A percentile compares a stretch with the other conserved stretches of the same genome.
Evolutionary conservation across 92 coral and sea anemone species (phyloP).

Genomic region (Anthopleura xanthogrammica): DNA sequence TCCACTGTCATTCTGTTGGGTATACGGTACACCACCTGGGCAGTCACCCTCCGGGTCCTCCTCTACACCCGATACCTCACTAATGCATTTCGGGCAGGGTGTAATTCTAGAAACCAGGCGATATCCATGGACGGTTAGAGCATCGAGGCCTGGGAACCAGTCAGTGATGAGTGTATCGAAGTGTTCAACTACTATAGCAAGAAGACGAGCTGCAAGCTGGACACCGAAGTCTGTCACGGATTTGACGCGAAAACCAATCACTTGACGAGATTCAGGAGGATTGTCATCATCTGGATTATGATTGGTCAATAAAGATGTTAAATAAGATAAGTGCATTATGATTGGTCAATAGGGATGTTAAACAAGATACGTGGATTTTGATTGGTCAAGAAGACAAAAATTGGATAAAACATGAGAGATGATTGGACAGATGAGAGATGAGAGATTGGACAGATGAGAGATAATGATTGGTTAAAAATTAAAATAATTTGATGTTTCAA

Average conservation of each 20-base stretch:
- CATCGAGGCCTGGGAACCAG: constrained; percentile 99
- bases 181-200: constrained; percentile 87
- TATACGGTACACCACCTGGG: constrained; percentile 23
- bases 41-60: constrained; percentile 23
- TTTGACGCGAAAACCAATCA: constrained; percentile 84
- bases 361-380: no score
- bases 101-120: constrained; percentile 81
- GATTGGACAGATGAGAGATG: no score
- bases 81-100: constrained; percentile 91
- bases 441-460: no score
- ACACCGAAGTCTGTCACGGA: constrained; percentile 72
- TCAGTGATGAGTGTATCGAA: constrained; percentile 94
- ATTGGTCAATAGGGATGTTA: no score
- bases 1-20: constrained; percentile 62
- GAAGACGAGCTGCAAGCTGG: constrained; percentile 89
- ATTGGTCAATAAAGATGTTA: neutral
- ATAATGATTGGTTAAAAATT: no score
- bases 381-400: neutral
- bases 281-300: constrained; percentile 37
- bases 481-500: no score
- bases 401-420: neutral
- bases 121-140: constrained; percentile 86
- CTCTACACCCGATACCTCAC: constrained; percentile 49
- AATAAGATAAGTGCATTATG: no score
- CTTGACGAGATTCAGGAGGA: constrained; percentile 32